These are phyloP conservation scores for Pseudorhiza aurosa DNA, from an alignment of 30 jellyfish, hydroid and myxozoan species.

Conservation along the genomic window DNA sequence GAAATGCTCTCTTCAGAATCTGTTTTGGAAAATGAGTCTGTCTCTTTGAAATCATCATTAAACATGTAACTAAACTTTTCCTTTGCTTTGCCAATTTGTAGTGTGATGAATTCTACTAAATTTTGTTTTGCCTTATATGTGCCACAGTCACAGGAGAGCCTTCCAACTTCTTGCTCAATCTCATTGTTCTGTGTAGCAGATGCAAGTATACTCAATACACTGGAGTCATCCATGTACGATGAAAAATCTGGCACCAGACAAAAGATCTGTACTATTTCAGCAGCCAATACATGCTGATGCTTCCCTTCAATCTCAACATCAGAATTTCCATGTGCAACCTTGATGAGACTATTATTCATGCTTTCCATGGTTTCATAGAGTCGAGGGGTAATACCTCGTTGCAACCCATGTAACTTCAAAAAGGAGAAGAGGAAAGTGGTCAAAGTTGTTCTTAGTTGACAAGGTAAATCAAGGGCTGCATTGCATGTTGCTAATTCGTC, in stretches of 20 bases:
- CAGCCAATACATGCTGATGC: constrained; percentile 41
- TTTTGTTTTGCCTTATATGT: neutral
- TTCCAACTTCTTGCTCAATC: constrained; percentile 8
- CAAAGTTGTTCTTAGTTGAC: constrained; percentile 34
- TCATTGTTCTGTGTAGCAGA: constrained; percentile 37
- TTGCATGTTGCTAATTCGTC: constrained; percentile 6
- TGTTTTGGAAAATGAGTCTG: neutral
- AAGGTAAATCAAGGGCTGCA: constrained; percentile 10
- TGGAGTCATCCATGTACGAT: constrained; percentile 12
- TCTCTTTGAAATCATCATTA: neutral
- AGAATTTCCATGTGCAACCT: constrained; percentile 53
- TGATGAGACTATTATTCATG: neutral
- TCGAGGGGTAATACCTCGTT: constrained; percentile 2
- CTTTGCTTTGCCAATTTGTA: constrained; percentile 26
- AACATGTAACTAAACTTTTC: neutral
- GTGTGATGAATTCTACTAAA: constrained; percentile 15
- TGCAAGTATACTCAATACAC: constrained; percentile 9
- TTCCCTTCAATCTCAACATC: constrained; percentile 14
- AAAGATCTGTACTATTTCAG: constrained; percentile 45
- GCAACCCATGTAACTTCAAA: constrained; percentile 19
- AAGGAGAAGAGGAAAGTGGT: constrained; percentile 20
- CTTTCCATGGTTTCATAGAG: constrained; percentile 17
- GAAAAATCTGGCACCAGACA: constrained; percentile 39
- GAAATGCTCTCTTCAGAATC: neutral
- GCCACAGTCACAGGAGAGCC: neutral